These are phyloP conservation scores for Sigmodon hispidus DNA, from an alignment of 2,113 vertebrate genomes.

Conservation along the genomic window DNA sequence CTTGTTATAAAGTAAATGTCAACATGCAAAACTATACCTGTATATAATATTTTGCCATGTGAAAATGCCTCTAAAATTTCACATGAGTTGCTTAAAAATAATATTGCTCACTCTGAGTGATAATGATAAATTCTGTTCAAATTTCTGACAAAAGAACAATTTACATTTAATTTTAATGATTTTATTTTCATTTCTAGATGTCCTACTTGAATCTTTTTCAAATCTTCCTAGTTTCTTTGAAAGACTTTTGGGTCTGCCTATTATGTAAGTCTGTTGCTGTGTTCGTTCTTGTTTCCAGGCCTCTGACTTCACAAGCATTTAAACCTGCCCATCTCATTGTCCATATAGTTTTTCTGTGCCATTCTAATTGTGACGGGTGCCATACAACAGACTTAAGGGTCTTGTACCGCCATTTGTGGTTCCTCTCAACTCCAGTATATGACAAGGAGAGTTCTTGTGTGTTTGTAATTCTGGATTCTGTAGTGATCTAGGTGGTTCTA, in stretches of 20 bases:
- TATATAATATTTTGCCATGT: background rate
- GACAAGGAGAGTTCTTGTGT: background rate
- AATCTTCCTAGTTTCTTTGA: background rate
- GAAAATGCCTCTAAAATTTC: slow-evolving; percentile 28
- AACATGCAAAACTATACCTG: slow-evolving; percentile 23
- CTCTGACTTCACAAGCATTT: background rate
- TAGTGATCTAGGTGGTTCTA: too few species aligned
- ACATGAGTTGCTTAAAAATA: background rate
- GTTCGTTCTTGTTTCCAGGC: background rate
- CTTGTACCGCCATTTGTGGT: slow-evolving; percentile 33
- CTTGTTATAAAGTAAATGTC: slow-evolving; percentile 18
- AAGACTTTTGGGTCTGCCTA: background rate
- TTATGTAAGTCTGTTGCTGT: background rate
- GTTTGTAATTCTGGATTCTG: background rate
- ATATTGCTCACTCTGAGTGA: background rate
- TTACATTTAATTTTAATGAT: slow-evolving; percentile 27
- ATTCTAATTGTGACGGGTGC: background rate
- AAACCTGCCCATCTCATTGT: background rate
- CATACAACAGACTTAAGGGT: background rate
- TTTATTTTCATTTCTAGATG: slow-evolving; percentile 46
- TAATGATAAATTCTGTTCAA: slow-evolving; percentile 20
- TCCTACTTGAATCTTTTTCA: background rate
- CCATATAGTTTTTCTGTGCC: background rate
- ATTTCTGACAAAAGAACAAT: background rate
- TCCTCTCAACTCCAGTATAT: slow-evolving; percentile 29